phyloP scores from a whole-genome alignment of 2,797 vertebrate species.

The Leuciscus waleckii region DNA sequence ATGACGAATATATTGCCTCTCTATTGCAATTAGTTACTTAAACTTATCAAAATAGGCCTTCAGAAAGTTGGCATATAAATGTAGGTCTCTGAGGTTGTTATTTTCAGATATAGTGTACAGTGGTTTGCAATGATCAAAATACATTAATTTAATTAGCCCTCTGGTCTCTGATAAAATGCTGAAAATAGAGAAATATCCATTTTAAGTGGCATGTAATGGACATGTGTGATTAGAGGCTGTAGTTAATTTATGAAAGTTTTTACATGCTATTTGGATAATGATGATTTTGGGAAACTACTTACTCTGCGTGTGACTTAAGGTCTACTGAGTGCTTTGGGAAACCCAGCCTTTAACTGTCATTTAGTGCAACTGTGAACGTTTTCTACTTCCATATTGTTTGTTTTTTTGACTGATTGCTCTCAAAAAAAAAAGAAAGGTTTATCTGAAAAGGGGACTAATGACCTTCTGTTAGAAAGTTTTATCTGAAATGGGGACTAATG shows the following conservation, averaged over 20 bases:
- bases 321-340: conserved; percentile 16
- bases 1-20: neutral
- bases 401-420: neutral
- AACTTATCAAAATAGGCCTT: neutral
- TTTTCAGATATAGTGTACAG: neutral
- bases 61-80: neutral
- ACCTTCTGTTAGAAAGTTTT: neutral
- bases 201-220: neutral
- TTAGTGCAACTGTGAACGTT: neutral
- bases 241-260: neutral
- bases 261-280: neutral
- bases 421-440: no score
- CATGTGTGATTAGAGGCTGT: neutral
- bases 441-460: neutral
- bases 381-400: neutral
- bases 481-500: neutral
- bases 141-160: neutral
- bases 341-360: neutral
- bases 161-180: neutral
- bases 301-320: neutral
- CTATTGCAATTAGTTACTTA: neutral
- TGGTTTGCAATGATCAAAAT: conserved; percentile 2
- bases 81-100: neutral
- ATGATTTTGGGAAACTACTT: neutral
- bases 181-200: neutral